phyloP scores from a whole-genome alignment of 1,140 invertebrate genomes.

The Hyphantria cunea region DNA sequence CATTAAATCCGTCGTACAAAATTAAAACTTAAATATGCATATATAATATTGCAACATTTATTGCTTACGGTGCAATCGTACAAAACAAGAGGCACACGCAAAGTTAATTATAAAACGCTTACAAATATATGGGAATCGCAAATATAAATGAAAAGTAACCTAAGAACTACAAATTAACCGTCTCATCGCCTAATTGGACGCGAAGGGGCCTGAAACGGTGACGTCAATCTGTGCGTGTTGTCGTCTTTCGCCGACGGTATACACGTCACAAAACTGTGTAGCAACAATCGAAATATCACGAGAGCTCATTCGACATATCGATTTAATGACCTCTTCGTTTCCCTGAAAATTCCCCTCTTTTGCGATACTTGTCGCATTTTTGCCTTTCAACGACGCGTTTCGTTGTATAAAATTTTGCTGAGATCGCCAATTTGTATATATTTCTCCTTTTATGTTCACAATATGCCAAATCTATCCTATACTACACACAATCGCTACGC shows the following conservation, averaged over 20 bases:
- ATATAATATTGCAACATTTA: constrained; percentile 68
- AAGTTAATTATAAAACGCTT: constrained; percentile 40
- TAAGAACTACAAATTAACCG: constrained; percentile 44
- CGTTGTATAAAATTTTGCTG: constrained; percentile 42
- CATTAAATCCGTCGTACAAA: constrained; percentile 30
- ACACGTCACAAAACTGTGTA: too few species aligned
- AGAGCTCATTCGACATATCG: too few species aligned
- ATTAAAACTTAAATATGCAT: constrained; percentile 23
- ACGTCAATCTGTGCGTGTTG: too few species aligned
- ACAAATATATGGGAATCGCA: constrained; percentile 58
- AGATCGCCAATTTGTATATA: constrained; percentile 11
- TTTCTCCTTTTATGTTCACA: constrained; percentile 36
- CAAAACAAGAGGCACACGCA: constrained; percentile 59
- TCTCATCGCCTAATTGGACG: constrained; percentile 8
- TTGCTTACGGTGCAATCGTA: constrained; percentile 64
- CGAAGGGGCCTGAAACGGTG: not conserved
- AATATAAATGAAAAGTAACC: constrained; percentile 49
- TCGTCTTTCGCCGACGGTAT: too few species aligned
- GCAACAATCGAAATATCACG: too few species aligned
- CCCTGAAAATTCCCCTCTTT: too few species aligned
- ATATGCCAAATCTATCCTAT: constrained; percentile 37
- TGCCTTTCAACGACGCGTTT: constrained; percentile 27
- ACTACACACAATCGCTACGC: constrained; percentile 42
- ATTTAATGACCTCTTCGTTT: too few species aligned
- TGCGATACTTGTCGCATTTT: too few species aligned